Evolutionary conservation across 2,113 vertebrate species (phyloP).

Genomic region (Fregetta grallaria): DNA sequence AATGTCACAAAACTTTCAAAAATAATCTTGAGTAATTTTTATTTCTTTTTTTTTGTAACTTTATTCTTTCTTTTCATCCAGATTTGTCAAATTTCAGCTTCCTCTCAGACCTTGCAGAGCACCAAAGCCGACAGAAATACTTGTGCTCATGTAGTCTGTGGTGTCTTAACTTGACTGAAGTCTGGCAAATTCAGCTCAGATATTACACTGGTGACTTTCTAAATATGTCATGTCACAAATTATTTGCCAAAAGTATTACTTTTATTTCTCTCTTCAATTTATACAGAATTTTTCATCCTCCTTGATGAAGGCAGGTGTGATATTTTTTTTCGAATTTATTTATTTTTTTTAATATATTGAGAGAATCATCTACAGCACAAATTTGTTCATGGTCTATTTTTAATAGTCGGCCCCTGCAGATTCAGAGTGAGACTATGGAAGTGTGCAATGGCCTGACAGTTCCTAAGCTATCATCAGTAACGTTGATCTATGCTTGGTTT

Average conservation of each 20-base stretch:
- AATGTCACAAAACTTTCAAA: neutral
- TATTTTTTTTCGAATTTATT: neutral
- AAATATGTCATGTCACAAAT: neutral
- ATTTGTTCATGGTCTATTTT: neutral
- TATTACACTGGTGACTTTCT: neutral
- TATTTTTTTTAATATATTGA: neutral
- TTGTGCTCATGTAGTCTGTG: rapidly evolving
- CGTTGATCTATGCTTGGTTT: neutral
- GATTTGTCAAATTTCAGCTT: neutral
- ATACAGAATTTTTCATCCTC: neutral
- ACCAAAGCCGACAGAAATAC: neutral
- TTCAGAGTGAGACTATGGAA: neutral
- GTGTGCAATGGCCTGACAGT: neutral
- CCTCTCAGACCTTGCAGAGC: neutral
- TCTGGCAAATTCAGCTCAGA: neutral
- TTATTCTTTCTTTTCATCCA: neutral
- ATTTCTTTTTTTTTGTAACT: neutral
- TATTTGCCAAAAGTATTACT: neutral
- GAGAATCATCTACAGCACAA: neutral
- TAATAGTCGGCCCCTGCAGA: neutral
- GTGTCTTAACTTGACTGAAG: neutral
- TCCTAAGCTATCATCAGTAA: neutral
- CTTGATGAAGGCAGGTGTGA: neutral
- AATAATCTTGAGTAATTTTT: neutral
- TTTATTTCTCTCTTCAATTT: neutral